These are phyloP conservation scores for Cantharis rufa DNA, from an alignment of 2,888 invertebrate genomes.

Conservation along the genomic window DNA sequence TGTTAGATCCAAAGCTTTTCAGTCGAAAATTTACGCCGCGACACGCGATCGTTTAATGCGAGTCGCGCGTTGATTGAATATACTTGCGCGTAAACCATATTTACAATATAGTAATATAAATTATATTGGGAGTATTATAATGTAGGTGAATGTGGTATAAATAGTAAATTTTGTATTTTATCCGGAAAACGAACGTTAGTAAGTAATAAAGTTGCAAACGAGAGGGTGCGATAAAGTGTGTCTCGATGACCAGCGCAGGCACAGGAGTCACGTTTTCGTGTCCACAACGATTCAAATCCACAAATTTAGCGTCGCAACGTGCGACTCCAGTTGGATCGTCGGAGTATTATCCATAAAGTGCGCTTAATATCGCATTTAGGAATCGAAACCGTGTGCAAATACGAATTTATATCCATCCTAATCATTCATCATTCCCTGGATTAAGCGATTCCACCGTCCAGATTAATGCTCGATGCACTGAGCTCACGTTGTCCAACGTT, in stretches of 20 bases:
- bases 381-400: conserved; percentile 49
- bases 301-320: conserved; percentile 41
- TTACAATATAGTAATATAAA: too few species aligned
- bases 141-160: neutral
- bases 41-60: neutral
- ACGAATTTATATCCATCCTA: conserved; percentile 50
- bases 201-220: conserved; percentile 14
- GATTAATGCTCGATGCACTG: conserved; percentile 39
- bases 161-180: neutral
- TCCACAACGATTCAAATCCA: conserved; percentile 38
- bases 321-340: conserved; percentile 27
- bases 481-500: conserved; percentile 35
- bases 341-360: conserved; percentile 39
- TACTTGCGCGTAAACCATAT: too few species aligned
- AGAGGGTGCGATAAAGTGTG: conserved; percentile 3
- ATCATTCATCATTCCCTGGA: conserved; percentile 52
- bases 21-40: neutral
- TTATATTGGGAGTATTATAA: neutral
- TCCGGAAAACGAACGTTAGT: conserved; percentile 4
- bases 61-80: neutral
- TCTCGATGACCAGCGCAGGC: conserved; percentile 8
- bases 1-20: neutral
- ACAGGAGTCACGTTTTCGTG: conserved; percentile 36
- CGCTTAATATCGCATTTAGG: conserved; percentile 45
- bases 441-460: conserved; percentile 47